Evolutionary conservation across 2,113 vertebrate species (phyloP), one percentile per base, ranked within the genome.

Genomic region (Apistogramma diplotaenia): DNA sequence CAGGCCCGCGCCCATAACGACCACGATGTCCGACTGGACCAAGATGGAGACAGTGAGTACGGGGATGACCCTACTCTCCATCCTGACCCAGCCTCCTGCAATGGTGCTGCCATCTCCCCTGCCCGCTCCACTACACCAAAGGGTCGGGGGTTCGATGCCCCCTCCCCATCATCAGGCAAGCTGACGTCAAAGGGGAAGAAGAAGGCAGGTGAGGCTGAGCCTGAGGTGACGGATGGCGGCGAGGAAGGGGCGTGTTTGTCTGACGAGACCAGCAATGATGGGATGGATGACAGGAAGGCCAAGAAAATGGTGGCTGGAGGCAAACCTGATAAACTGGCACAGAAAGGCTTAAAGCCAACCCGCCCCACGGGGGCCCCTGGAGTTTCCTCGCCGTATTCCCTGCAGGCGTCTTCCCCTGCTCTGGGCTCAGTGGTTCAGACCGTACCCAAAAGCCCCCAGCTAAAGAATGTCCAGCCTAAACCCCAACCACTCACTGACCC

Each of bases 1-100:
- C 98, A 99, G 93, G 98, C 98, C 2, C 97, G 98, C 0, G 97
- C 98, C 0, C 98, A 99, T 55, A 98, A 97, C 0, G 97, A 99
- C 1, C 96, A 97, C 0, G 97, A 98, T 78, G 93, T 97, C 84
- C 97, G 97, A 67, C 91, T 96, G 3, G 98, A 99, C 90, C 96
- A 96, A 0, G 98, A 99, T 0, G 96, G 94, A 4, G 98, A 99
- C 90, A 99, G 98, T 0, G 98, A 99, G 73, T 98, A 96, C 0
- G 97, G 97, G 0, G 97, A 99, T 73, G 98, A 99, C 59, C 91
- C 96, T 1, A 58, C 94, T 35, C 95, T 97, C 54, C 97, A 98
- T 0, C 46, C 96, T 0, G 98, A 99, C 7, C 77, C 96, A 0
- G 85, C 95, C 6, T 95, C 92, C 89, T 99, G 98, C 91, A 99